These are phyloP conservation scores for Drosophila micromelanica DNA, from an alignment of 1,140 invertebrate species.

Conservation along the genomic window DNA sequence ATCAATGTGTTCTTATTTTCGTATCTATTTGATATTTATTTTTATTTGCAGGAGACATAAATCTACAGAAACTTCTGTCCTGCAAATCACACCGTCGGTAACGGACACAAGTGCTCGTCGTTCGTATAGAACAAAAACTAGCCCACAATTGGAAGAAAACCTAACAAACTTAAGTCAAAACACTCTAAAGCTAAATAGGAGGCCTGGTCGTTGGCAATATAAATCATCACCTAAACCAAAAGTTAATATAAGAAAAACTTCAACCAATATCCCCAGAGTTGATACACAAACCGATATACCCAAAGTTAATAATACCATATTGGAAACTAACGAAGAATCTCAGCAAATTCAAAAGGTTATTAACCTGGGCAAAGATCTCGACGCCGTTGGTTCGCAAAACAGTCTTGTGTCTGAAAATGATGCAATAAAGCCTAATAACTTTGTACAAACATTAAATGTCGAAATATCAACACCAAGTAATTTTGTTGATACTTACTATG, in stretches of 20 bases:
- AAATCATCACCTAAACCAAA: conserved; percentile 94
- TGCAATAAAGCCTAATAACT: conserved; percentile 86
- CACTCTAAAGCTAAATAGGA: conserved; percentile 91
- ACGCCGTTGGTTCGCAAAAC: conserved; percentile 88
- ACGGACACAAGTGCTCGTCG: conserved; percentile 85
- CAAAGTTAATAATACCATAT: conserved; percentile 33
- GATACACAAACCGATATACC: conserved; percentile 31
- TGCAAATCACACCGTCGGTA: conserved; percentile 73
- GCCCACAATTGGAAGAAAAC: conserved; percentile 86
- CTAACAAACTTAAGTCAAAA: conserved; percentile 86
- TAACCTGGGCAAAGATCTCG: conserved; percentile 86
- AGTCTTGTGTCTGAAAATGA: conserved; percentile 86
- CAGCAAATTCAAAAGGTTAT: conserved; percentile 37
- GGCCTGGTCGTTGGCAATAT: conserved; percentile 93
- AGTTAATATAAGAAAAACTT: conserved; percentile 89
- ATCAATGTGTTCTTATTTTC: too few species aligned
- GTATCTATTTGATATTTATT: background rate
- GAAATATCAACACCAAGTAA: conserved; percentile 94
- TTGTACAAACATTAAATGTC: conserved; percentile 91
- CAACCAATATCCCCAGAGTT: conserved; percentile 32
- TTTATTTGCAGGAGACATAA: conserved; percentile 58
- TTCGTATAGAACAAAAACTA: conserved; percentile 87
- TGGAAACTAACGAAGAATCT: conserved; percentile 40
- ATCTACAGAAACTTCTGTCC: conserved; percentile 76
- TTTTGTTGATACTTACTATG: conserved; percentile 92